Evolutionary conservation across 1,140 invertebrate species (phyloP).

Genomic region (Leptinotarsa texana): DNA sequence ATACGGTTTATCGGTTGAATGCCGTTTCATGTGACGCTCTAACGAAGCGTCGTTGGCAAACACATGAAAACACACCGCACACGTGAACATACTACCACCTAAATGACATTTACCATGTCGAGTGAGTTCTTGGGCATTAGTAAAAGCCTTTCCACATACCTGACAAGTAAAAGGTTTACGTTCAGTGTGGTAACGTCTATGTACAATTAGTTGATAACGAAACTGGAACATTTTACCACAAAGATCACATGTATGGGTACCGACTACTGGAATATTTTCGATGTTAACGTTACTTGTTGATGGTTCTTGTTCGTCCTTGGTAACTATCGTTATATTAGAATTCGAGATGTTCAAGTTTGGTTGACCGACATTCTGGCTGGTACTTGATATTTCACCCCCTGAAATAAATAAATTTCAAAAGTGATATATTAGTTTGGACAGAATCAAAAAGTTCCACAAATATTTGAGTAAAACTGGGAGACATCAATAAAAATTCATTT

Average conservation of each 20-base stretch:
- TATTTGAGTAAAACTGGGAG: too few species aligned
- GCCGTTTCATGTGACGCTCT: conserved; percentile 76
- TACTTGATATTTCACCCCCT: conserved; percentile 34
- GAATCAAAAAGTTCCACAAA: too few species aligned
- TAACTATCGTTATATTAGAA: conserved; percentile 53
- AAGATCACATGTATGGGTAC: conserved; percentile 77
- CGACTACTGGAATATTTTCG: conserved; percentile 61
- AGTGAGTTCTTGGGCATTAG: conserved; percentile 74
- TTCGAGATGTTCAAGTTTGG: conserved; percentile 20
- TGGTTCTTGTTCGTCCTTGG: conserved; percentile 62
- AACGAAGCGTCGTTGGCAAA: conserved; percentile 72
- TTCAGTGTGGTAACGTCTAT: conserved; percentile 82
- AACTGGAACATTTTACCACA: conserved; percentile 85
- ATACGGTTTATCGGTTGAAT: conserved; percentile 80
- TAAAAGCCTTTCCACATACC: conserved; percentile 79
- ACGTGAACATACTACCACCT: conserved; percentile 75
- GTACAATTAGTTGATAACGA: conserved; percentile 83
- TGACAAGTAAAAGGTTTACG: conserved; percentile 83
- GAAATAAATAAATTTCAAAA: neutral
- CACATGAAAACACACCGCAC: conserved; percentile 73
- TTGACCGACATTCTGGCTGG: conserved; percentile 29
- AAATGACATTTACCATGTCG: conserved; percentile 81
- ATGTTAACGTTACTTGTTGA: conserved; percentile 58
- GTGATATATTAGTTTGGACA: too few species aligned
- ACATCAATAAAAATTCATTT: too few species aligned